These are phyloP conservation scores for Epiblema foenella DNA, from an alignment of 2,888 invertebrate genomes.

Conservation along the genomic window DNA sequence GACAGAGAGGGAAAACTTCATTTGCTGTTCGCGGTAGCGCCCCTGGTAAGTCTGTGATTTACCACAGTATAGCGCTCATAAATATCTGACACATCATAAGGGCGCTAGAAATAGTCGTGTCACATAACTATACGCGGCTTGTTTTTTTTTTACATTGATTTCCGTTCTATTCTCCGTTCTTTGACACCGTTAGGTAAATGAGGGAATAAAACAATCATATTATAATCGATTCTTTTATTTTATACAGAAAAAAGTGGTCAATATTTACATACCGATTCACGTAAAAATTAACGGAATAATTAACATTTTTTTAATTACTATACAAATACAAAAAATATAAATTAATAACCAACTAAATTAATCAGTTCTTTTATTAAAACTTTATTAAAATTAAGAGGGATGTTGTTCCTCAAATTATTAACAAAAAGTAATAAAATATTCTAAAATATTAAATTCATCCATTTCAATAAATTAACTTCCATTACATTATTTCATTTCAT, in stretches of 20 bases:
- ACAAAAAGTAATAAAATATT: constrained; percentile 14
- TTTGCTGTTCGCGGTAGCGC: too few relatives aligned
- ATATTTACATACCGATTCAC: constrained; percentile 39
- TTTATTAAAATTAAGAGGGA: too few relatives aligned
- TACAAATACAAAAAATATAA: constrained; percentile 51
- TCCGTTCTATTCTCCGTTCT: too few relatives aligned
- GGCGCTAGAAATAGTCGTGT: too few relatives aligned
- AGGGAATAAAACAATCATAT: constrained; percentile 25
- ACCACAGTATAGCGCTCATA: too few relatives aligned
- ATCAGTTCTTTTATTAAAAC: constrained; percentile 65
- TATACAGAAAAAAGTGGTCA: constrained; percentile 38
- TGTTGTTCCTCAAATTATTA: too few relatives aligned
- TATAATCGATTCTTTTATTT: constrained; percentile 31
- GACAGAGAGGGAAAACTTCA: too few relatives aligned
- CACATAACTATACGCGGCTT: too few relatives aligned
- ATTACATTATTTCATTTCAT: constrained; percentile 17
- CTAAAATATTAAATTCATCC: constrained; percentile 16
- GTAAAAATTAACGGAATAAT: constrained; percentile 34
- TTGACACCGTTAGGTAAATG: too few relatives aligned
- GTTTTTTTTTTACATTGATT: too few relatives aligned
- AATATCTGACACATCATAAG: too few relatives aligned
- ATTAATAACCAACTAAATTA: constrained; percentile 53
- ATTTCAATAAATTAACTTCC: constrained; percentile 26
- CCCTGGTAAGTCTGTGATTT: too few relatives aligned
- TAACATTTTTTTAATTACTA: constrained; percentile 38